phyloP scores from a whole-genome alignment of 2,113 vertebrate species.

The Erythrocebus patas region DNA sequence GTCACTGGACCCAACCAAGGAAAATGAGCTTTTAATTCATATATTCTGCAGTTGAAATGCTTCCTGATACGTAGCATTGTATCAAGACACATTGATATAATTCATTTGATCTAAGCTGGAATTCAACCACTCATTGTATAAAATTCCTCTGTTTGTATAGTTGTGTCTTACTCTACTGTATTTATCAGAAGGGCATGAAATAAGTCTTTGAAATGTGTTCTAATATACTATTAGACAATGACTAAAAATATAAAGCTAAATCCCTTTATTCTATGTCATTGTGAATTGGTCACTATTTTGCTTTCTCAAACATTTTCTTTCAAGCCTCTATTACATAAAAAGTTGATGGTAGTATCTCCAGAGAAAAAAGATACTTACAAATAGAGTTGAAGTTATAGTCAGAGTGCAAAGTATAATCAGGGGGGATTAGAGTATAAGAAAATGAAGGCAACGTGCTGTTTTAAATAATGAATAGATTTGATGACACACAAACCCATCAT shows the following conservation, averaged over 20 bases:
- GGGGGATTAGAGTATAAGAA: not conserved
- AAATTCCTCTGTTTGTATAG: not conserved
- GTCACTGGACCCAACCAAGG: no score
- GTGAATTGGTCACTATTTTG: constrained; percentile 7
- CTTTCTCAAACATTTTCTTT: constrained; percentile 69
- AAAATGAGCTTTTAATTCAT: not conserved
- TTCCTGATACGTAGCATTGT: not conserved
- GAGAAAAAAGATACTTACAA: constrained; percentile 74
- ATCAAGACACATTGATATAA: no score
- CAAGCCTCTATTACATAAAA: constrained; percentile 70
- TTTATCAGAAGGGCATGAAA: not conserved
- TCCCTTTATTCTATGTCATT: constrained; percentile 62
- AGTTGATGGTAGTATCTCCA: constrained; percentile 64
- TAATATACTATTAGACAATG: constrained; percentile 2
- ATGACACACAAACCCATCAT: constrained; percentile 75
- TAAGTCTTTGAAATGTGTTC: constrained; percentile 25
- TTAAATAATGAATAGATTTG: constrained; percentile 73
- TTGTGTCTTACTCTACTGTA: not conserved
- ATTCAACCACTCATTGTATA: not conserved
- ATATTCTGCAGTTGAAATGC: not conserved
- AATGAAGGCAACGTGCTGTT: constrained; percentile 56
- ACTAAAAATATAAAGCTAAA: constrained; percentile 44
- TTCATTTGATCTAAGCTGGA: not conserved
- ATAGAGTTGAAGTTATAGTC: constrained; percentile 76
- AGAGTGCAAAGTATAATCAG: constrained; percentile 44